Evolutionary conservation across 1,140 invertebrate species (phyloP).

Genomic region (Cyclina sinensis): DNA sequence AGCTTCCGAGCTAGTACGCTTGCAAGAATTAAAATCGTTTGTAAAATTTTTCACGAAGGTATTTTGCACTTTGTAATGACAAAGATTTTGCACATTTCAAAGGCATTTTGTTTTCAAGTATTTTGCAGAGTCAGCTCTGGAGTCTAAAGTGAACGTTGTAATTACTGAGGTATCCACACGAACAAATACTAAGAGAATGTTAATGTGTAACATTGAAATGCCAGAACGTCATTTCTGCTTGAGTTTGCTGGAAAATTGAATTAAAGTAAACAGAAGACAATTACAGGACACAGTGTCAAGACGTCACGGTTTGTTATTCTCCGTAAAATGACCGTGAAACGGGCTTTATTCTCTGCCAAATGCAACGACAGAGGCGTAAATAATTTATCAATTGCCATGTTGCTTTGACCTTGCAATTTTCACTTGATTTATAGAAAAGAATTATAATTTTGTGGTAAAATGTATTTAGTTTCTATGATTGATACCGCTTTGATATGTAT

Average conservation of each 20-base stretch:
- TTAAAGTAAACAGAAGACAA: background rate
- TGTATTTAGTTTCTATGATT: constrained; percentile 9
- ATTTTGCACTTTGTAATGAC: too few relatives aligned
- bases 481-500: constrained; percentile 13
- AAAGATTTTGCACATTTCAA: too few relatives aligned
- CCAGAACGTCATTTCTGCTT: background rate
- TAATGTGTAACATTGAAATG: background rate
- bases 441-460: constrained; percentile 1
- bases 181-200: too few relatives aligned
- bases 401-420: constrained; percentile 21
- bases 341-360: constrained; percentile 2
- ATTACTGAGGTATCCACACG: too few relatives aligned
- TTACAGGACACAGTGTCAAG: background rate
- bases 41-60: too few relatives aligned
- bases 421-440: constrained; percentile 37
- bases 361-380: constrained; percentile 1
- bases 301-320: constrained; percentile 30
- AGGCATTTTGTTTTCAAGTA: too few relatives aligned
- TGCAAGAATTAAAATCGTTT: too few relatives aligned
- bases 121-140: too few relatives aligned
- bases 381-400: constrained; percentile 21
- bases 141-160: too few relatives aligned
- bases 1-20: too few relatives aligned
- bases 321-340: background rate
- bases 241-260: background rate